Evolutionary conservation across 2,113 vertebrate species (phyloP), one percentile per base, ranked within the genome.

Genomic region (Pitta sordida): DNA sequence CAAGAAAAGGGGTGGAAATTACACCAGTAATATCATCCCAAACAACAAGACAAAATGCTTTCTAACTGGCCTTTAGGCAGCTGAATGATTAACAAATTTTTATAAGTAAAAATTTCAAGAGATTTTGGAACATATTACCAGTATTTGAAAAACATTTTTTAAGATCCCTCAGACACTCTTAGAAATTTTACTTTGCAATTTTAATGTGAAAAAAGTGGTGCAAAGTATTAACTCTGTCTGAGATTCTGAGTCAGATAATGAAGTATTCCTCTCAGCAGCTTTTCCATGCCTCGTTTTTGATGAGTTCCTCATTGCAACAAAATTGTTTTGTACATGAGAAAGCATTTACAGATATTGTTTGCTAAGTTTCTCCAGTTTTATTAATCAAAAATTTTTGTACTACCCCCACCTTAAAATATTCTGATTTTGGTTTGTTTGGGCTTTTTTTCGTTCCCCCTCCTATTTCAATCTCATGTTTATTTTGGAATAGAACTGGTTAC

Each of bases 341-440:
- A 93, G 39, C 67, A 77, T 92, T 95, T 96, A 94, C n/a, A 81
- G 73, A 62, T 29, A 79, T 82, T 88, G 30, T 95, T 97, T 85
- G 53, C 53, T 84, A 95, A 91, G 30, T 86, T 91, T 92, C 81
- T 86, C 37, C 75, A 75, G 51, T 96, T 88, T 62, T 80, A 73
- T 21, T 15, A 80, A 83, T 90, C 55, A 86, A 96, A 83, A 93
- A 97, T 95, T 95, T 16, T 39, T 53, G 86, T 91, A 53, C 68
- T 95, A 93, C 87, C 58, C 48, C 56, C 37, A 51, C 51, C 51
- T 68, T 92, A 75, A 91, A 85, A 77, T 68, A 75, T 62, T 91
- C 77, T 63, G 19, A 73, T 55, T 91, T 74, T 63, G 17, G 59
- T 55, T 78, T 85, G 15, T 67, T 71, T 36, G 10, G 21, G 10